These are phyloP conservation scores for Lateolabrax maculatus DNA, from an alignment of 2,797 vertebrate genomes.

Conservation along the genomic window DNA sequence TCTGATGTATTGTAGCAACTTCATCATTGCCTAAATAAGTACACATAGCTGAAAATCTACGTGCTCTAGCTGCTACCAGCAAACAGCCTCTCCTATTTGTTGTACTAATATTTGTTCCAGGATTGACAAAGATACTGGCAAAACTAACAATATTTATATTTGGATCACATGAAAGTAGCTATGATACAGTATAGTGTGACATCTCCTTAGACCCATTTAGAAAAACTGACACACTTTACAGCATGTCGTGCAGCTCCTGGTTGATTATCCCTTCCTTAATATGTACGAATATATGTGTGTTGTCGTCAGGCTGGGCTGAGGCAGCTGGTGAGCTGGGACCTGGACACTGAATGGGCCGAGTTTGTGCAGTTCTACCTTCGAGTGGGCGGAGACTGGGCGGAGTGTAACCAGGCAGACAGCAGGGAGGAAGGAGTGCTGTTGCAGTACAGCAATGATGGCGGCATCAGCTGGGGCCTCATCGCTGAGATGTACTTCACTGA, in stretches of 20 bases:
- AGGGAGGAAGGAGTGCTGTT: slow-evolving; percentile 96
- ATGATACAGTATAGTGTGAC: background rate
- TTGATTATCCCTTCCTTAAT: background rate
- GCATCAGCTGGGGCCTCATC: slow-evolving; percentile 97
- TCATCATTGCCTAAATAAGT: slow-evolving; percentile 26
- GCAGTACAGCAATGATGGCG: slow-evolving; percentile 97
- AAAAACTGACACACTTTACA: background rate
- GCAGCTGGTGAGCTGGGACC: slow-evolving; percentile 95
- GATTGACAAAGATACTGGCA: slow-evolving; percentile 13
- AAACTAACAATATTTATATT: background rate
- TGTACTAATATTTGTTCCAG: slow-evolving; percentile 2
- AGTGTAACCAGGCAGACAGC: slow-evolving; percentile 96
- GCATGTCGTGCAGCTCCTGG: background rate
- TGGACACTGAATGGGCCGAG: slow-evolving; percentile 98
- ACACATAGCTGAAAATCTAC: background rate
- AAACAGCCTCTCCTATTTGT: slow-evolving; percentile 1
- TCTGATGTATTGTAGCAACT: slow-evolving; percentile 8
- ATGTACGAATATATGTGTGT: slow-evolving; percentile 15
- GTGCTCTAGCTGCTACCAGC: slow-evolving; percentile 21
- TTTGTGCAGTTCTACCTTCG: slow-evolving; percentile 99
- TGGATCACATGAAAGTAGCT: background rate
- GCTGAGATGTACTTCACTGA: slow-evolving; percentile 99
- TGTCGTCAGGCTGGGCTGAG: slow-evolving; percentile 91
- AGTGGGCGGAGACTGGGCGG: slow-evolving; percentile 92
- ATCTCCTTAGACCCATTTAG: background rate